A percentile compares a stretch with the other conserved stretches of the same genome.
Conservation (phyloP, 2,797 vertebrate genomes). For the Phrynocephalus vlangalii region DNA sequence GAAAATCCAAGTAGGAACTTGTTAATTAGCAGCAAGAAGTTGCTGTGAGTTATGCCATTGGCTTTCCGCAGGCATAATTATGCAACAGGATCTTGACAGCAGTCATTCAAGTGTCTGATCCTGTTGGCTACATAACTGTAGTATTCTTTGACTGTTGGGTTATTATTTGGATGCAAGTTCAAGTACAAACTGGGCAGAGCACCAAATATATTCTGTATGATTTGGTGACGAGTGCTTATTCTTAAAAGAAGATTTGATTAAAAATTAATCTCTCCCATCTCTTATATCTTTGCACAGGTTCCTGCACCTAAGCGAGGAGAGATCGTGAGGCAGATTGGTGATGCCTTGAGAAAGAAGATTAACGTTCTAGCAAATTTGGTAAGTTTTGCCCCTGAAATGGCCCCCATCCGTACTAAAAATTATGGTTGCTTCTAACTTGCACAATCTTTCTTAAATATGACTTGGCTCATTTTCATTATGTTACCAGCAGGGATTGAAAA, state of each 20-base stretch:
- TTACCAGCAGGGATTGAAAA: not conserved
- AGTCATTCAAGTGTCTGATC: not conserved
- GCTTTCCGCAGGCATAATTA: no score
- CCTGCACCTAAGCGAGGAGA: conserved; percentile 97
- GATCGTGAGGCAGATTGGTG: conserved; percentile 95
- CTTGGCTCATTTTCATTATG: not conserved
- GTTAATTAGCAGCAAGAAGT: no score
- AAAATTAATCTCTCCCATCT: not conserved
- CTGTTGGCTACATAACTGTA: not conserved
- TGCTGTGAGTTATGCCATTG: no score
- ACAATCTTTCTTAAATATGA: not conserved
- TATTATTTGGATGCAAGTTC: no score
- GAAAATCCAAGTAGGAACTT: no score
- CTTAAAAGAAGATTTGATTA: not conserved
- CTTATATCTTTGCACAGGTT: conserved; percentile 76
- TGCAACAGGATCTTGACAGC: no score
- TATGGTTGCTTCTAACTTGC: not conserved
- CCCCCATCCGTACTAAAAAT: not conserved
- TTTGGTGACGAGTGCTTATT: not conserved
- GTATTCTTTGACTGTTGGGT: not conserved
- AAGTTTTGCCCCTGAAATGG: conserved; percentile 54
- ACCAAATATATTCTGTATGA: not conserved
- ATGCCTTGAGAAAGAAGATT: conserved; percentile 93
- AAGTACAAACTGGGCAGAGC: not conserved
- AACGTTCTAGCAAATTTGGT: conserved; percentile 91